Percentiles rank a stretch among this genome's conserved stretches.
These are phyloP conservation scores for Rhorus exstirpatorius DNA, from an alignment of 2,888 invertebrate species.

Conservation along the genomic window DNA sequence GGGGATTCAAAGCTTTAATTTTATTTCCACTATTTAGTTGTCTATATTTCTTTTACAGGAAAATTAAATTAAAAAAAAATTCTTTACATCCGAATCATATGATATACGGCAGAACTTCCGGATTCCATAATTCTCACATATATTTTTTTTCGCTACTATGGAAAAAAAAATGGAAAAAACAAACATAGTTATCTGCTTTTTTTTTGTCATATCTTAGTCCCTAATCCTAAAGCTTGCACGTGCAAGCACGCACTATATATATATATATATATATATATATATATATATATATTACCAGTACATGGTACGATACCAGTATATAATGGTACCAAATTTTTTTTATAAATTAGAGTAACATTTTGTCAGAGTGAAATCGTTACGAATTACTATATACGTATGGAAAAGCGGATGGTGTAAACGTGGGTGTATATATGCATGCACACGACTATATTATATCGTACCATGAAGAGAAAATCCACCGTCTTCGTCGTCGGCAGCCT, in stretches of 20 bases:
- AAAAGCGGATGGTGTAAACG: conserved; percentile 5
- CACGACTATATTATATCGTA: not conserved
- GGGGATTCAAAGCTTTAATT: too few species aligned
- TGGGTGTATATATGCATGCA: not conserved
- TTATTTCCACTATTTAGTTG: too few species aligned
- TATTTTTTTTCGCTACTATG: too few species aligned
- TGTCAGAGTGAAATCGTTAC: conserved; percentile 42
- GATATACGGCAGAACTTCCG: not conserved
- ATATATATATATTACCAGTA: not conserved
- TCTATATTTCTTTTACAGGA: too few species aligned
- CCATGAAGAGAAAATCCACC: conserved; percentile 32
- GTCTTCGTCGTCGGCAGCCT: conserved; percentile 19
- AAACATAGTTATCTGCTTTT: too few species aligned
- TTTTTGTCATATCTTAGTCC: not conserved
- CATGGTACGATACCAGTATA: too few species aligned
- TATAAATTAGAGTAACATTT: conserved; percentile 12
- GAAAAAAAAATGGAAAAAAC: not conserved
- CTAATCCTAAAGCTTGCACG: not conserved
- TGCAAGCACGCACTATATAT: not conserved
- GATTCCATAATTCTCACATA: not conserved
- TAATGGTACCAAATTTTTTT: too few species aligned
- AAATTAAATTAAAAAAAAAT: too few species aligned
- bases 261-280: not conserved
- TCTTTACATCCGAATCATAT: too few species aligned
- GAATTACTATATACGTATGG: not conserved